Evolutionary conservation across 1,140 invertebrate genomes (phyloP).

Genomic region (Bathynomus jamesi): DNA sequence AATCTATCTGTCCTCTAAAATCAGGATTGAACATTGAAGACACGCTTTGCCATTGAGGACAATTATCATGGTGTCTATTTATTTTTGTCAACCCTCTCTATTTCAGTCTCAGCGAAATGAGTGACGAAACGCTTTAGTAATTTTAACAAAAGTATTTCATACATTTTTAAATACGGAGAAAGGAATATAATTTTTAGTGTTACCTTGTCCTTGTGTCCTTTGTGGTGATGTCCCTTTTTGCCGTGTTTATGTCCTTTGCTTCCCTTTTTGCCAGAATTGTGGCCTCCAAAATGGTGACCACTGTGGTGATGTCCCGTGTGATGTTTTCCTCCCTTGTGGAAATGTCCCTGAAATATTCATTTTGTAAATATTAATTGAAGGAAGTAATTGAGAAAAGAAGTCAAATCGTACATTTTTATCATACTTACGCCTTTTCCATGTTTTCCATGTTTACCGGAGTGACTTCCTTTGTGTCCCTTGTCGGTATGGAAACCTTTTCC

Average conservation of each 20-base stretch:
- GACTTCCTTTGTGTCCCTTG: conserved; percentile 16
- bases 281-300: no score
- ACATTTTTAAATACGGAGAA: background rate
- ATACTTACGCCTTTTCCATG: background rate
- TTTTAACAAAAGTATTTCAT: background rate
- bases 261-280: conserved; percentile 8
- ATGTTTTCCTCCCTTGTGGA: background rate
- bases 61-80: background rate
- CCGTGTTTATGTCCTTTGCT: conserved; percentile 24
- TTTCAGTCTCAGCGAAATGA: background rate
- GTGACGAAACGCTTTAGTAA: background rate
- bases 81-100: background rate
- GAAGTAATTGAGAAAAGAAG: no score
- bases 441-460: conserved; percentile 25
- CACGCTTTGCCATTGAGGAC: background rate
- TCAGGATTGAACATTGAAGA: no score
- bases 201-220: conserved; percentile 19
- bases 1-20: no score
- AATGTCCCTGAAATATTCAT: conserved; percentile 1
- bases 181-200: background rate
- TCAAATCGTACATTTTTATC: no score
- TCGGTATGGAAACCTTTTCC: background rate
- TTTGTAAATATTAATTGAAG: no score
- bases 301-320: background rate
- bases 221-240: conserved; percentile 28